Percentiles rank a stretch among this genome's conserved stretches.
phyloP scores from a whole-genome alignment of 2,113 vertebrate species.

The Callionymus lyra region DNA sequence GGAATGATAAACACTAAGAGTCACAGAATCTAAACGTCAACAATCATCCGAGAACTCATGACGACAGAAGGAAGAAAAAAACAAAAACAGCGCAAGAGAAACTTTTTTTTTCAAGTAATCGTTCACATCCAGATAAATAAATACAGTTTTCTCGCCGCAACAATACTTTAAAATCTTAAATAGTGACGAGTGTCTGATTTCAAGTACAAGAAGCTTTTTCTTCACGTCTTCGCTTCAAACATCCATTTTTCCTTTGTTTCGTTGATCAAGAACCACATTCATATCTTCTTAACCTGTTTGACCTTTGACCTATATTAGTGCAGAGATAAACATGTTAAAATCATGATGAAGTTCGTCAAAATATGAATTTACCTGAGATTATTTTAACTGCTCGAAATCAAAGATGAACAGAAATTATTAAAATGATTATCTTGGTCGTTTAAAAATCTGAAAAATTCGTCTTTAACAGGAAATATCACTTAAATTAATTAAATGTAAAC shows the following conservation, averaged over 20 bases:
- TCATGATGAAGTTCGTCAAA: too few species aligned
- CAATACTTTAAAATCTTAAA: slow-evolving; percentile 56
- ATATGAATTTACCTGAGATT: too few species aligned
- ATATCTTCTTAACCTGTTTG: slow-evolving; percentile 33
- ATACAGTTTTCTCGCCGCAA: slow-evolving; percentile 62
- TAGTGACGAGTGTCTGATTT: slow-evolving; percentile 34
- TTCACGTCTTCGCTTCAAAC: slow-evolving; percentile 30
- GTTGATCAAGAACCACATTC: slow-evolving; percentile 27
- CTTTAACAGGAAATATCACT: too few species aligned
- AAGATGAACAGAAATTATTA: too few species aligned
- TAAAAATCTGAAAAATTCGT: too few species aligned
- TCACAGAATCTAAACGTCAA: neutral
- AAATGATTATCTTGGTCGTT: too few species aligned
- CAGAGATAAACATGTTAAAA: slow-evolving; percentile 20
- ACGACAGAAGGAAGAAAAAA: slow-evolving; percentile 42
- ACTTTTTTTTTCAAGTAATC: slow-evolving; percentile 69
- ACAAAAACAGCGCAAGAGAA: slow-evolving; percentile 51
- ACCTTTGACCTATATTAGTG: slow-evolving; percentile 19
- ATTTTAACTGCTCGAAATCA: too few species aligned
- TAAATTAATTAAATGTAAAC: too few species aligned
- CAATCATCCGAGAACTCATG: slow-evolving; percentile 41
- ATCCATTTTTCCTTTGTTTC: too few species aligned
- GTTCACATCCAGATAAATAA: slow-evolving; percentile 70
- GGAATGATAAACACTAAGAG: too few species aligned
- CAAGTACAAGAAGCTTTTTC: slow-evolving; percentile 39